Base-by-base conservation (phyloP, 1,140 invertebrate genomes). In the Scaptomyza hsui region DNA sequence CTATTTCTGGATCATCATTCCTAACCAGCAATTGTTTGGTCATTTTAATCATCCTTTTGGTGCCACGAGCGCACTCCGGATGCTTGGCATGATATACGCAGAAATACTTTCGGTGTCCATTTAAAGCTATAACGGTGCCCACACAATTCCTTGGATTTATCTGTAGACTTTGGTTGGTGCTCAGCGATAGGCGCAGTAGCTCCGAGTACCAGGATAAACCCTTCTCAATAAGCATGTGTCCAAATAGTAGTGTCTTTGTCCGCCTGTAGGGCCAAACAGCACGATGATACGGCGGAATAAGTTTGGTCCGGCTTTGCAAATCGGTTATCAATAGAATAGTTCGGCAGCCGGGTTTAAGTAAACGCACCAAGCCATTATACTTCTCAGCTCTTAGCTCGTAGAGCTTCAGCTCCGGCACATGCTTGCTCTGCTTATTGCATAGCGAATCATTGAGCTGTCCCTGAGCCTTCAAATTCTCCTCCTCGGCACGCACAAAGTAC, bases 11-110 rank as follows among this genome's bases (percentile, higher is more conserved):
- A 92, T 95, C 95, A 5, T 92, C 91, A 21, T 92, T 88, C 52
- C 92, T 90, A 65, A 92, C 92, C 49, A 92, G 90, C 57, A 95
- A 88, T 52, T 94, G 93, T 69, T 94, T 94, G 12, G 94, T 94
- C 93, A 95, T 94, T 82, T 92, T 92, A 59, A 93, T 92, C 91
- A 94, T 94, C 68, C 94, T 94, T 92, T 94, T 95, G 4, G 93
- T 92, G 44, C 94, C 93, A 75, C 92, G 92, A 45, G 90, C 86
- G 44, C 92, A 91, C 89, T 93, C 93, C 1, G 93, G 93, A 74
- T 98, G 97, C 91, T 98, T 98, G 32, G 98, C 97, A 92, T 99
- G 98, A 92, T 99, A 99, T 93, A 99, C 98, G 91, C 97, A 99
- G 92, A 99, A 99, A 92, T 99, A 99, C 92, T 98, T 98, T 48